Percentiles rank a stretch among this genome's conserved stretches.
Conservation (phyloP, 2,113 vertebrate species). For the Pampusana beccarii region DNA sequence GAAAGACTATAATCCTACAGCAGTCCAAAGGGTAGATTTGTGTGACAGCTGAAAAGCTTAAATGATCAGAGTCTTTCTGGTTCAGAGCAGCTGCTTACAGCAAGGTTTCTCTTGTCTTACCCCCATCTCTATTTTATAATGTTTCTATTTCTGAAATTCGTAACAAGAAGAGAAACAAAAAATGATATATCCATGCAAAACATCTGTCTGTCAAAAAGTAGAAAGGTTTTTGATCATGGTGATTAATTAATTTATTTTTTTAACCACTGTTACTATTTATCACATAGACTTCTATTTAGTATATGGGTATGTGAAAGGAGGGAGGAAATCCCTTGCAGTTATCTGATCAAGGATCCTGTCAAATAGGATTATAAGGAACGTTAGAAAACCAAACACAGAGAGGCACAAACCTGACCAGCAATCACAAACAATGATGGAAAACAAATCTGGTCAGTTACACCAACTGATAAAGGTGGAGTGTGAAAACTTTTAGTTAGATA, state of each 20-base stretch:
- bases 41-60: neutral
- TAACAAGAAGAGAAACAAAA: neutral
- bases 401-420: neutral
- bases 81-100: neutral
- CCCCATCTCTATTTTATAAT: neutral
- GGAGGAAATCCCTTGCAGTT: neutral
- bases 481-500: neutral
- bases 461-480: fast-evolving
- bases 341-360: neutral
- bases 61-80: neutral
- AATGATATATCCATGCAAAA: neutral
- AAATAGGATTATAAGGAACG: neutral
- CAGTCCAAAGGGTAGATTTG: neutral
- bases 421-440: neutral
- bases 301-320: neutral
- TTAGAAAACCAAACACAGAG: neutral
- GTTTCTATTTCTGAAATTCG: neutral
- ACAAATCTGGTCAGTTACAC: neutral
- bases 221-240: neutral
- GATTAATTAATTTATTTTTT: neutral
- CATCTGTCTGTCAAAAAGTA: neutral
- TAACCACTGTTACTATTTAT: neutral
- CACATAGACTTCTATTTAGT: neutral
- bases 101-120: neutral
- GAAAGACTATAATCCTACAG: neutral